phyloP scores from a whole-genome alignment of 2,797 vertebrate genomes.

The Gallinago stenura region DNA sequence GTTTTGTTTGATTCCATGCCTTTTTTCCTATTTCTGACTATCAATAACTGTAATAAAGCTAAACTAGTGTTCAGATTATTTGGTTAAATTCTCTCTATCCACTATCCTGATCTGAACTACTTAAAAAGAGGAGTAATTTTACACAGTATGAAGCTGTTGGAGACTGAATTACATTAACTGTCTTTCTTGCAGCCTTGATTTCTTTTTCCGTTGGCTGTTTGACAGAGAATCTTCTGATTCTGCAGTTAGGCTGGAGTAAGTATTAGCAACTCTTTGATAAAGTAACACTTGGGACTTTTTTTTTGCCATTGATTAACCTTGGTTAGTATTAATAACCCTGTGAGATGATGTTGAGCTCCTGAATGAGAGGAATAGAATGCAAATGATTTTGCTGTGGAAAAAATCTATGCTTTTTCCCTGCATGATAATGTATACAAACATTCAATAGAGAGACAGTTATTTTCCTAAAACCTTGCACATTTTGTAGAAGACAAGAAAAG shows the following conservation, averaged over 20 bases:
- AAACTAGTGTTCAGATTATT: not conserved
- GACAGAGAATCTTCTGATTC: conserved; percentile 80
- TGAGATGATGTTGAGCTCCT: not conserved
- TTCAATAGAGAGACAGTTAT: not conserved
- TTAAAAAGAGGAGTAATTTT: not conserved
- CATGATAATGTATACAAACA: not conserved
- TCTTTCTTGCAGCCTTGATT: conserved; percentile 85
- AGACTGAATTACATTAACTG: not conserved
- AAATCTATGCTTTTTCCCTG: not conserved
- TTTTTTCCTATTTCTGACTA: not conserved
- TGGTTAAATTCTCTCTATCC: not conserved
- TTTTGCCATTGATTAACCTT: not conserved
- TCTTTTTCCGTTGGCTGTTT: conserved; percentile 96
- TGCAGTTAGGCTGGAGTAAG: conserved; percentile 92
- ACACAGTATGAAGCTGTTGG: not conserved
- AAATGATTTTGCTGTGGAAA: not conserved
- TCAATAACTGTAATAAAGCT: not conserved
- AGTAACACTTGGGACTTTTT: not conserved
- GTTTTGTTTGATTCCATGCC: not conserved
- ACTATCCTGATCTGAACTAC: not conserved
- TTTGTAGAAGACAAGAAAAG: not conserved
- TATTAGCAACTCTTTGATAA: conserved; percentile 42
- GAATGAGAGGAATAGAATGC: not conserved
- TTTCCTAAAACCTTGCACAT: not conserved
- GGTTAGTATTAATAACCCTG: not conserved